Evolutionary conservation across 2,113 vertebrate species (phyloP).

Genomic region (Saiga tatarica): DNA sequence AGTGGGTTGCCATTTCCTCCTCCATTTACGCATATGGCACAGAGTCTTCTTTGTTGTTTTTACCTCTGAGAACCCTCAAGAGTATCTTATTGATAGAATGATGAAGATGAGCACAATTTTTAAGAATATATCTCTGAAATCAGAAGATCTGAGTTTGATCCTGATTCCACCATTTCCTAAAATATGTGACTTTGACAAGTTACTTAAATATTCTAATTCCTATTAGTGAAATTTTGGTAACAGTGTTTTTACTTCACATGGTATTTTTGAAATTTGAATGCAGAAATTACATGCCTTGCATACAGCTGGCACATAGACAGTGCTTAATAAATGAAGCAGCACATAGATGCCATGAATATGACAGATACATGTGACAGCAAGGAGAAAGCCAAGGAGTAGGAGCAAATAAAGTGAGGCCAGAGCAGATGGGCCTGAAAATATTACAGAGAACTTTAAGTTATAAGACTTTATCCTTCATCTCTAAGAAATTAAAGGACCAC

Average conservation of each 20-base stretch:
- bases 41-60: background rate
- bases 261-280: background rate
- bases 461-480: background rate
- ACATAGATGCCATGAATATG: background rate
- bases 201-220: background rate
- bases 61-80: background rate
- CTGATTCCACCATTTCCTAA: background rate
- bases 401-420: background rate
- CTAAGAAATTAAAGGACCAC: background rate
- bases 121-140: background rate
- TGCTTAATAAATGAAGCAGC: background rate
- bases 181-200: background rate
- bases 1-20: background rate
- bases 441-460: background rate
- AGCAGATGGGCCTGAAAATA: background rate
- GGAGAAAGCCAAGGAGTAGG: background rate
- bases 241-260: background rate
- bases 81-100: background rate
- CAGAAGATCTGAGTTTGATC: background rate
- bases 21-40: background rate
- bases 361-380: background rate
- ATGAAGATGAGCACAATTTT: background rate
- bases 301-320: background rate
- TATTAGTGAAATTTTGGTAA: background rate
- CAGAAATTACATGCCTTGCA: background rate